Conservation (phyloP, 2,797 vertebrate genomes). For the Macrochelys suwanniensis region DNA sequence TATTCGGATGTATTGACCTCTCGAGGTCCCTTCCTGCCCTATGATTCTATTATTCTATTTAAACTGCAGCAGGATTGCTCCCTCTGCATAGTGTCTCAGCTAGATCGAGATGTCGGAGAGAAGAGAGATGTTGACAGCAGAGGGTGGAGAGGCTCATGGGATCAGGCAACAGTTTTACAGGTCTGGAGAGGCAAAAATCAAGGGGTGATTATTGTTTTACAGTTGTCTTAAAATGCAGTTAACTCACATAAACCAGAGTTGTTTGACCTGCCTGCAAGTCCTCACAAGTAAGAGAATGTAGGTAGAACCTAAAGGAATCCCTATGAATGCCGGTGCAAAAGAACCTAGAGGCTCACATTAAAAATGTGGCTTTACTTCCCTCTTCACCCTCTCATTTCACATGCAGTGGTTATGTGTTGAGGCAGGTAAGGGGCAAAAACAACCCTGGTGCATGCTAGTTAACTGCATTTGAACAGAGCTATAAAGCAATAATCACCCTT, state of each 20-base stretch:
- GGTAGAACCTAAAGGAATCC: neutral
- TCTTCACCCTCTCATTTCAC: neutral
- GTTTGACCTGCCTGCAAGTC: neutral
- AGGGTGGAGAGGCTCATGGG: neutral
- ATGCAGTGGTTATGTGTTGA: neutral
- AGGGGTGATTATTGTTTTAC: neutral
- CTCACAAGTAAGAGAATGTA: rapidly evolving
- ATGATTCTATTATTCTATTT: neutral
- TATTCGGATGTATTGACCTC: too few relatives aligned
- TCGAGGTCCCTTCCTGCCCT: too few relatives aligned
- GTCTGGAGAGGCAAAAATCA: neutral
- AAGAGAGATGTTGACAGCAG: neutral
- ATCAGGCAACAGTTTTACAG: neutral
- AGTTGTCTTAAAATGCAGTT: neutral
- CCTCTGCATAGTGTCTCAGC: neutral
- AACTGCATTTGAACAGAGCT: neutral
- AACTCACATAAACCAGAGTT: neutral
- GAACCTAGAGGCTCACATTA: neutral
- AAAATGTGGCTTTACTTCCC: neutral
- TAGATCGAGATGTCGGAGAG: neutral
- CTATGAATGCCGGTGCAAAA: neutral
- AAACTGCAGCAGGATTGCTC: neutral
- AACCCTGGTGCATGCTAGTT: neutral
- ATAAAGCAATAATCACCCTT: neutral
- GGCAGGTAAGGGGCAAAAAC: neutral